These are phyloP conservation scores for Diplodus sargus DNA, from an alignment of 2,797 vertebrate genomes.

Conservation along the genomic window DNA sequence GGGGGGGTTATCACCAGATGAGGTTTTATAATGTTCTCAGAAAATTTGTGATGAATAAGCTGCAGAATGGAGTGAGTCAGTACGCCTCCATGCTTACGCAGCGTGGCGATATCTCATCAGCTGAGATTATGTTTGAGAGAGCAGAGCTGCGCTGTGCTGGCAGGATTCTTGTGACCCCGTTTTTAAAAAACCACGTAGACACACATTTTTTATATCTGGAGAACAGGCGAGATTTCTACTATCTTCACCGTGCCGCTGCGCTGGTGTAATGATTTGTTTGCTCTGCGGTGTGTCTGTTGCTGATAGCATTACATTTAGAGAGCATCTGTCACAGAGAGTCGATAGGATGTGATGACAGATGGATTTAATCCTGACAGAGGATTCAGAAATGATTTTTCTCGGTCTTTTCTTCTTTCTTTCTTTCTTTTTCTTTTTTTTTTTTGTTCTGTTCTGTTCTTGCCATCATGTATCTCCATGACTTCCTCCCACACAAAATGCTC, in stretches of 20 bases:
- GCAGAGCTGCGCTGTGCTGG: slow-evolving; percentile 37
- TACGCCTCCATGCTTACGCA: slow-evolving; percentile 63
- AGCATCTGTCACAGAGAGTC: slow-evolving; percentile 72
- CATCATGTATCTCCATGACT: slow-evolving; percentile 68
- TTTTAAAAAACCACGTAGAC: slow-evolving; percentile 26
- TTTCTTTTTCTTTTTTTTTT: slow-evolving; percentile 12
- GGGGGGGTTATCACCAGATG: slow-evolving; percentile 33
- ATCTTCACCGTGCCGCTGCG: slow-evolving; percentile 9
- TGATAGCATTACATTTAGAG: slow-evolving; percentile 59
- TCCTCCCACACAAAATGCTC: slow-evolving; percentile 68
- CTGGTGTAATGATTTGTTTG: slow-evolving; percentile 59
- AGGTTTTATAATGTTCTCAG: slow-evolving; percentile 54
- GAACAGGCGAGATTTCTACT: slow-evolving; percentile 33
- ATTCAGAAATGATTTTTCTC: slow-evolving; percentile 53
- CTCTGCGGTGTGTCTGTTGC: slow-evolving; percentile 38
- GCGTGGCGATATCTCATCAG: slow-evolving; percentile 57
- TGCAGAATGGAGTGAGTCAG: slow-evolving; percentile 66
- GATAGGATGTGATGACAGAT: slow-evolving; percentile 70
- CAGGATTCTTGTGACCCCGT: slow-evolving; percentile 55
- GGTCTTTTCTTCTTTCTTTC: slow-evolving; percentile 29
- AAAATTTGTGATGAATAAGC: slow-evolving; percentile 63
- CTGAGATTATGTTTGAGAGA: slow-evolving; percentile 58
- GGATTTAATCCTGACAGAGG: slow-evolving; percentile 59
- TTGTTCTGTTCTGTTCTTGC: slow-evolving; percentile 41
- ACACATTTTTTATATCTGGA: slow-evolving; percentile 16